Percentiles rank a stretch among this genome's conserved stretches.
Evolutionary conservation across 2,113 vertebrate genomes (phyloP).

Genomic region (Leucopsar rothschildi): DNA sequence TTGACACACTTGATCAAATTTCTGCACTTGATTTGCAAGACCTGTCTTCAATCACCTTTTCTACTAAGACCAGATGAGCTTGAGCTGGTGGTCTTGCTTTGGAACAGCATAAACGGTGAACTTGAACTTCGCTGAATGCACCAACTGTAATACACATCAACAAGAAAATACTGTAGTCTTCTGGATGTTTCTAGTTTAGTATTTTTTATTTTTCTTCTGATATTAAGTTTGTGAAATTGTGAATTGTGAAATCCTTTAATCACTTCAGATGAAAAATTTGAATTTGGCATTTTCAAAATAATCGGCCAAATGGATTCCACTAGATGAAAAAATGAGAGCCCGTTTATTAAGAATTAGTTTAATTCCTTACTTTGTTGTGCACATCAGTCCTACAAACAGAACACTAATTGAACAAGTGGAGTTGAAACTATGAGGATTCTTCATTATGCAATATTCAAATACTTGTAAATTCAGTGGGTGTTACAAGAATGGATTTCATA

Average conservation of each 20-base stretch:
- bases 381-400: not conserved
- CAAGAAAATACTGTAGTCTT: not conserved
- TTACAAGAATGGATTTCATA: not conserved
- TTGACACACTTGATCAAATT: not conserved
- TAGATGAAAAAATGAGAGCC: not conserved
- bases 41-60: not conserved
- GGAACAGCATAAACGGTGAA: not conserved
- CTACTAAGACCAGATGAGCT: not conserved
- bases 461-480: not conserved
- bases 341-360: not conserved
- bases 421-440: not conserved
- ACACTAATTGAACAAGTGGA: not conserved
- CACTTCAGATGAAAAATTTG: not conserved
- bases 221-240: not conserved
- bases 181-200: not conserved
- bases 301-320: not conserved
- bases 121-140: not conserved
- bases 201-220: not conserved
- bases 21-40: not conserved
- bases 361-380: not conserved
- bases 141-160: not conserved
- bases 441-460: not conserved
- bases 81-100: not conserved
- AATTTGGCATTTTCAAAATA: not conserved
- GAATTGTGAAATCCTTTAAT: not conserved